phyloP scores from a whole-genome alignment of 2,113 vertebrate genomes.

The Hippotragus niger region DNA sequence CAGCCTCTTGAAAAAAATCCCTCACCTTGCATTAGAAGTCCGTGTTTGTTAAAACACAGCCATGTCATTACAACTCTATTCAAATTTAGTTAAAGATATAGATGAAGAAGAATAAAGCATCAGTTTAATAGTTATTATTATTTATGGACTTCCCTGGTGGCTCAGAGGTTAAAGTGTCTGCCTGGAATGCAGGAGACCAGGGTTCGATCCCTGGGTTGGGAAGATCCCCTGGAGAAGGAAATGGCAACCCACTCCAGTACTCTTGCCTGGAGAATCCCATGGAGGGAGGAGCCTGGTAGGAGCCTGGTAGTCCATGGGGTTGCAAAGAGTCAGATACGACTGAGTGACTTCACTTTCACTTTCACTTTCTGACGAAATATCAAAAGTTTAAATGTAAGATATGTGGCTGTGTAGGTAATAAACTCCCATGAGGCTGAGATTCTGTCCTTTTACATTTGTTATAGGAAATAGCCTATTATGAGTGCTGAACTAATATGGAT shows the following conservation, averaged over 20 bases:
- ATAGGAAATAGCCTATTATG: constrained; percentile 50
- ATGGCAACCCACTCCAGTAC: no score
- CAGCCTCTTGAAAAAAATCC: neutral
- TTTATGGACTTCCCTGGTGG: no score
- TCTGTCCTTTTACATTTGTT: constrained; percentile 37
- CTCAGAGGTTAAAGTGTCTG: no score
- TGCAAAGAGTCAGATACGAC: no score
- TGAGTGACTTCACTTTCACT: no score
- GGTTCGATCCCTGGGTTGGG: no score
- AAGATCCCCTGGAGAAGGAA: no score
- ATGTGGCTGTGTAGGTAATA: constrained; percentile 31
- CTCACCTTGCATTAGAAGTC: neutral
- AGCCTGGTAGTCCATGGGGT: no score
- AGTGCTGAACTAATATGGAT: constrained; percentile 58
- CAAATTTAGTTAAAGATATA: neutral
- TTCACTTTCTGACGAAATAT: neutral
- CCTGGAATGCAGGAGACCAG: no score
- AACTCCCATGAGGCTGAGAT: constrained; percentile 18
- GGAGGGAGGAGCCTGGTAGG: no score
- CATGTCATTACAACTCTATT: neutral
- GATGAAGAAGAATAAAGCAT: neutral
- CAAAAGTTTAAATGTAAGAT: neutral
- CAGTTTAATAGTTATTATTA: neutral
- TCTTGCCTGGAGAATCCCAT: no score
- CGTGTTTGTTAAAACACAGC: neutral